Base-by-base conservation (phyloP, 2,888 invertebrate species). In the Halocaridina rubra region DNA sequence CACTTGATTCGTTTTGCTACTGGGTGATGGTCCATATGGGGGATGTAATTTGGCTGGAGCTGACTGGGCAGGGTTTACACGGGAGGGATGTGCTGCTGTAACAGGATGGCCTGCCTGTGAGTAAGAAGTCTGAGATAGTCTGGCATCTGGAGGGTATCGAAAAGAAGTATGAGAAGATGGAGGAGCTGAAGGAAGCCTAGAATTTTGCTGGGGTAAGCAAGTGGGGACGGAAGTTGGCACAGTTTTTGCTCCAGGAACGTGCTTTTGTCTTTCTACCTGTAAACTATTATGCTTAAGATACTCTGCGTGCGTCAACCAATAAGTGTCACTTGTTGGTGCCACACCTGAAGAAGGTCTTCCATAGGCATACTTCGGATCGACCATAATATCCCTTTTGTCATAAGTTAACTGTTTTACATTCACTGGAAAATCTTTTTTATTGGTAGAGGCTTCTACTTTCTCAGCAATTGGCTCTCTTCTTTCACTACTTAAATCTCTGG, bases 221-320 rank as follows among this genome's bases (percentile, higher is more conserved):
- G 72, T 71, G 33, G 82, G 78, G 82, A 84, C 82, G 82, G 82
- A 84, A 71, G 82, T 30, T 33, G 78, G 74, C 19, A 64, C 32
- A 46, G 72, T n/a, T 32, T 78, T 59, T 29, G 59, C 61, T 74
- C 46, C 80, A 57, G 72, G 46, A n/a, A 61, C 53, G 30, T 84
- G 78, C 24, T 84, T 84, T 59, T 71, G 16, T 46, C 69, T 61
- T 59, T 74, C 77, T 30, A 69, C n/a, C 19, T 27, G 30, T 29
- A 69, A 22, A 32, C 82, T 78, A 19, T 84, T 78, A 29, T 77
- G 7, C 16, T 72, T 78, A 16, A 78, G 46, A 39, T 78, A 78
- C 33, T 84, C 82, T 22, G 77, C 19, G n/a, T 29, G 19, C 19
- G 30, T 78, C n/a, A 72, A 19, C 82, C 78, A 84, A 30, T 78